Conservation (phyloP, 2,888 invertebrate species). For the Rhagophthalmus giganteus region DNA sequence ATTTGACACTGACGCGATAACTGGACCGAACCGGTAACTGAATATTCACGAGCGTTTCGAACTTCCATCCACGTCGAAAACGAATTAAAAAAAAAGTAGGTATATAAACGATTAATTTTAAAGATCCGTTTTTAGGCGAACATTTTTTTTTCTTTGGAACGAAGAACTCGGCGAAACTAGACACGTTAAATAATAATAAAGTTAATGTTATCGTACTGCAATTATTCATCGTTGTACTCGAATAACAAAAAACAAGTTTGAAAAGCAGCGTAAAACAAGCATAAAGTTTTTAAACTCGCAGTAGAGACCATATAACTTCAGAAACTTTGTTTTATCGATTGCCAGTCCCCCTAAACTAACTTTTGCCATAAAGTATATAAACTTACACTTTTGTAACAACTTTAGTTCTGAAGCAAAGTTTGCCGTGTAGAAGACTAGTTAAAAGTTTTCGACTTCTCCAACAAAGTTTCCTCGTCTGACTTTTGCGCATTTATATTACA, state of each 20-base stretch:
- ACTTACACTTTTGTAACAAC: constrained; percentile 58
- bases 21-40: too few species aligned
- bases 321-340: constrained; percentile 39
- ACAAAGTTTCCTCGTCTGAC: constrained; percentile 40
- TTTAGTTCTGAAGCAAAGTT: constrained; percentile 53
- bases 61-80: too few species aligned
- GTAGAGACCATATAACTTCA: constrained; percentile 37
- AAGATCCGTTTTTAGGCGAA: too few species aligned
- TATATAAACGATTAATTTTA: too few species aligned
- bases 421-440: constrained; percentile 51
- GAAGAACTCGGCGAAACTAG: background rate
- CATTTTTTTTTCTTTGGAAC: too few species aligned
- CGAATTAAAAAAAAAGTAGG: too few species aligned
- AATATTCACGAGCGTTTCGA: too few species aligned
- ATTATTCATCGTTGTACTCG: constrained; percentile 25
- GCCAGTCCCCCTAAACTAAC: constrained; percentile 52
- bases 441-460: constrained; percentile 46
- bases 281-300: constrained; percentile 34
- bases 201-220: constrained; percentile 21
- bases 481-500: constrained; percentile 36
- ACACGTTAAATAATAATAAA: constrained; percentile 9
- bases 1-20: too few species aligned
- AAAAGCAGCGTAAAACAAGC: constrained; percentile 30
- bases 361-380: constrained; percentile 58
- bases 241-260: constrained; percentile 30